Percentiles rank a stretch among this genome's conserved stretches.
phyloP scores from a whole-genome alignment of 2,797 vertebrate species.

The Ibycter americanus region DNA sequence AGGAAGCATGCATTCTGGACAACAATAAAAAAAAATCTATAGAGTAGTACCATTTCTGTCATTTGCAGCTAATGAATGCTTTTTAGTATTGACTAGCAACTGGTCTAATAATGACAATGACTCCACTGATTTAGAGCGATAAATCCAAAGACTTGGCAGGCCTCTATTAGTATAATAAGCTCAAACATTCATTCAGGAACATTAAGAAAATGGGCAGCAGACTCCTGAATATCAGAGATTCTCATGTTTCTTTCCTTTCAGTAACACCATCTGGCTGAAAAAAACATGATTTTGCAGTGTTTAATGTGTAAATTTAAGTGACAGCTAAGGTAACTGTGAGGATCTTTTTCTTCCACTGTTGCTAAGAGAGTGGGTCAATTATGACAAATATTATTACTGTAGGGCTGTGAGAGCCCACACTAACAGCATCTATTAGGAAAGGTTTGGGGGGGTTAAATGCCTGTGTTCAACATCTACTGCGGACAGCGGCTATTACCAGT shows the following conservation, averaged over 20 bases:
- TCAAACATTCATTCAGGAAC: conserved; percentile 65
- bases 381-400: neutral
- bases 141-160: conserved; percentile 65
- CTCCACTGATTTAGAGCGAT: conserved; percentile 67
- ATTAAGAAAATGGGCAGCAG: conserved; percentile 56
- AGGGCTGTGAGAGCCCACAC: neutral
- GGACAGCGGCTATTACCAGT: neutral
- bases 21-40: conserved; percentile 71
- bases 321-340: conserved; percentile 10
- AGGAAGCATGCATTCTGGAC: conserved; percentile 55
- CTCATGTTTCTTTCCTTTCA: conserved; percentile 21
- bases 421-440: conserved; percentile 14
- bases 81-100: conserved; percentile 71
- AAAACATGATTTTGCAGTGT: neutral
- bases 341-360: neutral
- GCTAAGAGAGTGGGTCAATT: neutral
- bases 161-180: conserved; percentile 63
- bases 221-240: conserved; percentile 8
- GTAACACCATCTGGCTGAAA: conserved; percentile 6
- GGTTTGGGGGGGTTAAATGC: neutral
- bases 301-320: conserved; percentile 18
- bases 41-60: conserved; percentile 63
- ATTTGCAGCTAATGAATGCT: conserved; percentile 73
- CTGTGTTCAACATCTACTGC: neutral
- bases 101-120: conserved; percentile 67